Percentiles rank a stretch among this genome's conserved stretches.
These are phyloP conservation scores for Chamaetylas fuelleborni DNA, from an alignment of 2,113 vertebrate genomes.

Conservation along the genomic window DNA sequence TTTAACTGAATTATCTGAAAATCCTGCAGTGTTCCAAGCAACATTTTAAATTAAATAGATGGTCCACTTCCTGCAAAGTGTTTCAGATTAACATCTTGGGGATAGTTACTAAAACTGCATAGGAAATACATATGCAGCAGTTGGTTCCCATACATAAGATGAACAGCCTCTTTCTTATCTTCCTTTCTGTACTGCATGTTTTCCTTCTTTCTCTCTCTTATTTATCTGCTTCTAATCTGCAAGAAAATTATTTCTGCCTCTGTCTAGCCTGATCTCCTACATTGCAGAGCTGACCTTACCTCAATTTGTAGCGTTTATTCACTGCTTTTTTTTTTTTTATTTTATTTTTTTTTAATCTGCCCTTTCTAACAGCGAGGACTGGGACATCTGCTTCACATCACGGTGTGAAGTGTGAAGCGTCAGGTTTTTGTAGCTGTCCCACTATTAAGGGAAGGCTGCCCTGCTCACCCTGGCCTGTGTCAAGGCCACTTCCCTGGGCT, in stretches of 20 bases:
- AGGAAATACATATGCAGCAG: slow-evolving; percentile 13
- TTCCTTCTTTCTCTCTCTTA: neutral
- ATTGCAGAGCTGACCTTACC: neutral
- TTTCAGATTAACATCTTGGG: slow-evolving; percentile 37
- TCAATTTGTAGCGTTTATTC: slow-evolving; percentile 15
- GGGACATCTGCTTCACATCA: neutral
- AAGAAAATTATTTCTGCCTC: slow-evolving; percentile 50
- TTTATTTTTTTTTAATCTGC: neutral
- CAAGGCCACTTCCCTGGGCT: neutral
- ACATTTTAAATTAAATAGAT: slow-evolving; percentile 17
- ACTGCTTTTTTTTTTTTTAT: neutral
- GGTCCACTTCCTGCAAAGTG: slow-evolving; percentile 30
- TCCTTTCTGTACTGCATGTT: neutral
- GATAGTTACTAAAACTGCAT: slow-evolving; percentile 15
- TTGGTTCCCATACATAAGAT: slow-evolving; percentile 24
- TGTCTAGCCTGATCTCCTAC: slow-evolving; percentile 1
- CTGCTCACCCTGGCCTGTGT: neutral
- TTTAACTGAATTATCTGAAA: neutral
- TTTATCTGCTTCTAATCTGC: slow-evolving; percentile 68
- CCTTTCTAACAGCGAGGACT: neutral
- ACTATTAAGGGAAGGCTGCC: neutral
- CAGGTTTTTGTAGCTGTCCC: neutral
- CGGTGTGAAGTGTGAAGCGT: neutral
- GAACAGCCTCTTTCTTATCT: slow-evolving; percentile 42
- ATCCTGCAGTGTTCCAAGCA: neutral